Evolutionary conservation across 1,140 invertebrate species (phyloP), one percentile per base, ranked within the genome.

Genomic region (Eciton burchellii): DNA sequence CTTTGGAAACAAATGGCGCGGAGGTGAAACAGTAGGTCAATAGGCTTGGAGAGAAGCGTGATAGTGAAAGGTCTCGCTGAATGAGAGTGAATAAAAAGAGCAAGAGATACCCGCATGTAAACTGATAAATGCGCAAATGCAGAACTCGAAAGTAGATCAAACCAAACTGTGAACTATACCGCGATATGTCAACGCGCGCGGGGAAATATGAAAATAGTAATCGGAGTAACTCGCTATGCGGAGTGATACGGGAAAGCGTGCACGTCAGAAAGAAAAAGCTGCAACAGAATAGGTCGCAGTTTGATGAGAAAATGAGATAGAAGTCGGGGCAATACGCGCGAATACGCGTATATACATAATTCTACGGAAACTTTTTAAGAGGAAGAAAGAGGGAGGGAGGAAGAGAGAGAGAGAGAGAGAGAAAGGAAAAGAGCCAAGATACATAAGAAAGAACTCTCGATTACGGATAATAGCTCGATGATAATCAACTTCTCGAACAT

Each of bases 341-440:
- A 56, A 21, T 21, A 19, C 54, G n/a, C n/a, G n/a, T n/a, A n/a
- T n/a, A 56, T 56, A 21, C 6, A 35, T 56, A 56, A 56, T 74
- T 49, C n/a, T 12, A 47, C 43, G 47, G 5, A 26, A 35, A 35
- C 6, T 35, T 35, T 16, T 9, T 9, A n/a, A n/a, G n/a, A n/a
- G n/a, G n/a, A n/a, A n/a, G n/a, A n/a, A n/a, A n/a, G n/a, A n/a
- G n/a, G n/a, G n/a, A n/a, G n/a, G n/a, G n/a, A n/a, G n/a, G n/a
- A n/a, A n/a, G n/a, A n/a, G n/a, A n/a, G n/a, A n/a, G n/a, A n/a
- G n/a, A n/a, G n/a, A n/a, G n/a, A n/a, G n/a, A n/a, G n/a, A n/a
- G n/a, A n/a, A n/a, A n/a, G n/a, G n/a, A n/a, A n/a, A n/a, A n/a
- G n/a, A 49, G 21, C 9, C 47, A 71, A 14, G 8, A 12, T 59